Evolutionary conservation across 1,140 invertebrate genomes (phyloP).

Genomic region (Drosophila nigrodunni): DNA sequence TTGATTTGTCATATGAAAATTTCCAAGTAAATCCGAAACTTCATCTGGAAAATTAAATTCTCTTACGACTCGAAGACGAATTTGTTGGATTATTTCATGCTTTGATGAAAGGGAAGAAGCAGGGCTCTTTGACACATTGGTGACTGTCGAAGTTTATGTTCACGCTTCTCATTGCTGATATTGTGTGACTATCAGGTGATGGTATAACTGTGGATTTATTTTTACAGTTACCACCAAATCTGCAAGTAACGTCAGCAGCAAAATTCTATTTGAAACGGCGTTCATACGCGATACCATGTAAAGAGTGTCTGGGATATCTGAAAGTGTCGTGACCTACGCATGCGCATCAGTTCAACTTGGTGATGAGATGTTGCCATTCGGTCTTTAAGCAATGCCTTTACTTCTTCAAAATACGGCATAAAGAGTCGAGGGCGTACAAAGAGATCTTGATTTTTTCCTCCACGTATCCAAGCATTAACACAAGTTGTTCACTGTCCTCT

Average conservation of each 20-base stretch:
- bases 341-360: conserved; percentile 91
- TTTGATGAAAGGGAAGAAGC: conserved; percentile 91
- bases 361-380: conserved; percentile 87
- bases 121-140: conserved; percentile 92
- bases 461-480: conserved; percentile 94
- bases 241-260: conserved; percentile 85
- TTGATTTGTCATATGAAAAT: too few relatives aligned
- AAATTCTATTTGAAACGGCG: conserved; percentile 84
- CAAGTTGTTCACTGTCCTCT: conserved; percentile 89
- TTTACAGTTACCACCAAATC: conserved; percentile 87
- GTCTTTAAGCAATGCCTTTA: conserved; percentile 94
- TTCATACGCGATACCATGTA: conserved; percentile 92
- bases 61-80: conserved; percentile 94
- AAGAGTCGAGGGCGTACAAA: conserved; percentile 95
- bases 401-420: conserved; percentile 94
- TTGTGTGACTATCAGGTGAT: conserved; percentile 90
- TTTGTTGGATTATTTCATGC: conserved; percentile 90
- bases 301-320: conserved; percentile 95
- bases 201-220: conserved; percentile 87
- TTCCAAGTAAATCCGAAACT: too few relatives aligned
- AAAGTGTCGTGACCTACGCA: conserved; percentile 89
- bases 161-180: conserved; percentile 93
- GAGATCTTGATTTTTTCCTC: conserved; percentile 91
- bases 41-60: conserved; percentile 97
- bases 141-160: conserved; percentile 93